Percentiles rank a stretch among this genome's conserved stretches.
Evolutionary conservation across 2,113 vertebrate species (phyloP).

Genomic region (Siniperca chuatsi): DNA sequence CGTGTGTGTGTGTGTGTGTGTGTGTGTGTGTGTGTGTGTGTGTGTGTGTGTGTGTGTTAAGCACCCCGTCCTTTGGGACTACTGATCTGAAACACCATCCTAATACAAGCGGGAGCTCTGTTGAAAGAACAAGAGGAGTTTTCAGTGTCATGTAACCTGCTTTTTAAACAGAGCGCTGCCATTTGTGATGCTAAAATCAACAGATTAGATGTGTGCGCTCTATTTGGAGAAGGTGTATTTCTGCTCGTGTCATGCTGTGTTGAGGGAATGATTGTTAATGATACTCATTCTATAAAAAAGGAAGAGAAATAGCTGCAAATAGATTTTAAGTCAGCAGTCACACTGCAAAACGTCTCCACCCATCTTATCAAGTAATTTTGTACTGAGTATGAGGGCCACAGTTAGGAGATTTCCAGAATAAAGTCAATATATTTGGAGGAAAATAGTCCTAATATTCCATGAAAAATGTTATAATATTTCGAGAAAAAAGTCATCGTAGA

Average conservation of each 20-base stretch:
- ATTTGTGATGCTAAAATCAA: slow-evolving; percentile 43
- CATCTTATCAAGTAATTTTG: not conserved
- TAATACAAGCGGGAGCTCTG: slow-evolving; percentile 15
- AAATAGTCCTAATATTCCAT: not conserved
- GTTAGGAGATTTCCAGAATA: not conserved
- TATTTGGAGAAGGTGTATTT: slow-evolving; percentile 35
- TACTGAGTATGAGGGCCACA: not conserved
- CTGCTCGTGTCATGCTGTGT: slow-evolving; percentile 7
- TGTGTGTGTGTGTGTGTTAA: not conserved
- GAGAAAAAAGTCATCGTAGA: not conserved
- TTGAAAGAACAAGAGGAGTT: slow-evolving; percentile 19
- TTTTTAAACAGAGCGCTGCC: slow-evolving; percentile 13
- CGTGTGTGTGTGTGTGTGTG: not conserved
- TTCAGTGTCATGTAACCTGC: slow-evolving; percentile 31
- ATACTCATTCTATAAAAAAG: not conserved
- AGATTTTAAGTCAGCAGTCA: slow-evolving; percentile 5
- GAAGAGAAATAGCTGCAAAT: slow-evolving; percentile 26
- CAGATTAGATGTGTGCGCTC: not conserved
- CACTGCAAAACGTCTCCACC: not conserved
- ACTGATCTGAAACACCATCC: slow-evolving; percentile 30
- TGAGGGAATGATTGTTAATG: slow-evolving; percentile 34
- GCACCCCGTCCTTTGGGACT: not conserved
- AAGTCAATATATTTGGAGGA: not conserved
- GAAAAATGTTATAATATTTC: not conserved
- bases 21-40: not conserved